Percentiles rank a stretch among this genome's conserved stretches.
Evolutionary conservation across 2,113 vertebrate species (phyloP).

Genomic region (Menura novaehollandiae): DNA sequence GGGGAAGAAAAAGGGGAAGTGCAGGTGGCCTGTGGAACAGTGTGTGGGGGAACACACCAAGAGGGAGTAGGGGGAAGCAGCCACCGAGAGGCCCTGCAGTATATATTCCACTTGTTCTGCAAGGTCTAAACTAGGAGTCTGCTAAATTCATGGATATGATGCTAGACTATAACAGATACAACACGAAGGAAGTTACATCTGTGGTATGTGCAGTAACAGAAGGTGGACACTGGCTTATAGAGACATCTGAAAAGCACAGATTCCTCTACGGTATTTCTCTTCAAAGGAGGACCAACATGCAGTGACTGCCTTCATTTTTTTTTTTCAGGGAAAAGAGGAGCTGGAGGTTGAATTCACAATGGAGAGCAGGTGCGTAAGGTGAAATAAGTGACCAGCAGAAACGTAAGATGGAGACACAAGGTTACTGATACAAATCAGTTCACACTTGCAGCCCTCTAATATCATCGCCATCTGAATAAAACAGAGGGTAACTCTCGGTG

Average conservation of each 20-base stretch:
- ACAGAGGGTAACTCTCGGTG: neutral
- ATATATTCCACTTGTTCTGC: neutral
- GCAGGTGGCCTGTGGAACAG: neutral
- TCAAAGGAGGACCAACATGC: neutral
- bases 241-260: neutral
- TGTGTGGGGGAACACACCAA: too few species aligned
- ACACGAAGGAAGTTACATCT: neutral
- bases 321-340: conserved; percentile 71
- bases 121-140: neutral
- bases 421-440: neutral
- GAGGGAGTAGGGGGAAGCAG: neutral
- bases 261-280: neutral
- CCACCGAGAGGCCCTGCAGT: neutral
- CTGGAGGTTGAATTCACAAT: conserved; percentile 81
- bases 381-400: neutral
- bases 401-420: neutral
- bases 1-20: neutral
- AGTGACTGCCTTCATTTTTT: neutral
- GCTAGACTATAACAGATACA: neutral
- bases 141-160: neutral
- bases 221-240: neutral
- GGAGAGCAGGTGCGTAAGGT: conserved; percentile 73
- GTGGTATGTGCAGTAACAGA: neutral
- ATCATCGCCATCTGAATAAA: neutral
- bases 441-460: neutral